A percentile compares a stretch with the other conserved stretches of the same genome.
These are phyloP conservation scores for Vulpes vulpes DNA, from an alignment of 2,113 vertebrate genomes.

Conservation along the genomic window DNA sequence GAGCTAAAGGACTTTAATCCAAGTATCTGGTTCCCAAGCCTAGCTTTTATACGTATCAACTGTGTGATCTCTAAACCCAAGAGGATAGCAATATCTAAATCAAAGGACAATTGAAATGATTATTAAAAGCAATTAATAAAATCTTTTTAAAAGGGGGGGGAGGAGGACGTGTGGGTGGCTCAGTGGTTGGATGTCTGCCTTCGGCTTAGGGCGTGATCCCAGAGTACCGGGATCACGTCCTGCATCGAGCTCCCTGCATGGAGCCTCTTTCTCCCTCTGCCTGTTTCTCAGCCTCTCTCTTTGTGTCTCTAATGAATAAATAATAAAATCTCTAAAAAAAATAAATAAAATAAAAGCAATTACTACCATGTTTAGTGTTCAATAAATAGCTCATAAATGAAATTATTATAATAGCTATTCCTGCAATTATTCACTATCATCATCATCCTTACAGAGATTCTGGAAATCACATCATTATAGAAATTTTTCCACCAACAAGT, in stretches of 20 bases:
- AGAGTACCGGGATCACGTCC: too few species aligned
- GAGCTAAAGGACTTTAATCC: conserved; percentile 19
- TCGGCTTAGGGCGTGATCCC: too few species aligned
- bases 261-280: too few species aligned
- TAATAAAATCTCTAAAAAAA: too few species aligned
- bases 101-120: background rate
- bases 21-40: background rate
- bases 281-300: too few species aligned
- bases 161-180: too few species aligned
- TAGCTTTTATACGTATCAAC: conserved; percentile 38
- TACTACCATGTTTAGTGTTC: background rate
- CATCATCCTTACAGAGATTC: background rate
- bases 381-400: background rate
- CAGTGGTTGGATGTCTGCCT: too few species aligned
- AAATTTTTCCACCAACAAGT: background rate
- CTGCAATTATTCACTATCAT: background rate
- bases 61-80: background rate
- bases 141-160: too few species aligned
- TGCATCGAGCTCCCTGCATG: too few species aligned
- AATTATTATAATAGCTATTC: background rate
- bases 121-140: background rate
- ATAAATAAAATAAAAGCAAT: background rate
- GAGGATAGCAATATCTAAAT: background rate
- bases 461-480: background rate
- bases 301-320: too few species aligned